A percentile compares a stretch with the other conserved stretches of the same genome.
Evolutionary conservation across 1,140 invertebrate species (phyloP).

Genomic region (Sitodiplosis mosellana): DNA sequence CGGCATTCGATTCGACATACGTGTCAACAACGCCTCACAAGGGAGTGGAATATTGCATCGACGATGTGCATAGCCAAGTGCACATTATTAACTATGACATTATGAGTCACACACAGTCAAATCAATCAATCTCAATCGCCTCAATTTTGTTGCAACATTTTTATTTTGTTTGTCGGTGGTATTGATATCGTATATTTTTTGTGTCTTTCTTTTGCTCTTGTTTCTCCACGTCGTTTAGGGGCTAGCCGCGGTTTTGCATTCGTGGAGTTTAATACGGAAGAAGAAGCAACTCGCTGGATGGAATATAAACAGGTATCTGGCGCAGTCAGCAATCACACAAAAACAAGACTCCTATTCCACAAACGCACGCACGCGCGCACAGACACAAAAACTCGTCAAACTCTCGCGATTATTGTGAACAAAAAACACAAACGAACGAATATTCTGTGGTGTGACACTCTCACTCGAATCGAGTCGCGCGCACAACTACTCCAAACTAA

Average conservation of each 20-base stretch:
- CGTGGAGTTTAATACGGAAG: conserved; percentile 82
- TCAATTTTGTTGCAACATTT: background rate
- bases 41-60: no score
- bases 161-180: no score
- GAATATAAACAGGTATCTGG: conserved; percentile 73
- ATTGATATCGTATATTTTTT: conserved; percentile 2
- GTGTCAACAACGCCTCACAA: background rate
- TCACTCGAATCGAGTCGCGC: no score
- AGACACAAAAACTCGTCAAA: no score
- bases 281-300: conserved; percentile 82
- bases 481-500: no score
- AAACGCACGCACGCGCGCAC: no score
- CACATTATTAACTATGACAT: no score
- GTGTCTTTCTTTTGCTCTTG: conserved; percentile 23
- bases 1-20: background rate
- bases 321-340: background rate
- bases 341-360: no score
- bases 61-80: no score
- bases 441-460: no score
- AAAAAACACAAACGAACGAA: no score
- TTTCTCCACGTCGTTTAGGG: conserved; percentile 47
- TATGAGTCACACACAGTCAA: background rate
- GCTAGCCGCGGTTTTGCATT: conserved; percentile 82
- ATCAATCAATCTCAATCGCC: background rate
- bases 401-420: no score